Percentiles rank a stretch among this genome's conserved stretches.
These are phyloP conservation scores for Drosophila leonis DNA, from an alignment of 2,888 invertebrate genomes.

Conservation along the genomic window DNA sequence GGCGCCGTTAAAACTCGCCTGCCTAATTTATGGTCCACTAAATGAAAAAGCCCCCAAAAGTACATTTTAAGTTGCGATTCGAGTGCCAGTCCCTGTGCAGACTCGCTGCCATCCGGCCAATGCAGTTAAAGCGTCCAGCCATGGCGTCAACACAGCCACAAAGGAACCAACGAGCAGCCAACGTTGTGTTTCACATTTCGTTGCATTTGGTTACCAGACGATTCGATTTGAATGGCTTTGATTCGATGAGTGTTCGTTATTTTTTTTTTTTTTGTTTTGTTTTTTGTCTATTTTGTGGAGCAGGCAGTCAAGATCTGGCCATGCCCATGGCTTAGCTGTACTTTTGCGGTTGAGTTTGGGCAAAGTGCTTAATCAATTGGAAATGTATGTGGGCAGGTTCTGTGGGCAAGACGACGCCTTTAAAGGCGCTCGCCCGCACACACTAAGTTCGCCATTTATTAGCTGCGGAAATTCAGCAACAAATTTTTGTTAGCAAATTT, in stretches of 20 bases:
- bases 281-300: conserved; percentile 17
- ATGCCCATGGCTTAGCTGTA: conserved; percentile 15
- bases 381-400: conserved; percentile 46
- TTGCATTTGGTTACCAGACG: conserved; percentile 54
- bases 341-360: conserved; percentile 45
- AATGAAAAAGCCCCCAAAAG: conserved; percentile 72
- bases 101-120: conserved; percentile 21
- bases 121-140: conserved; percentile 52
- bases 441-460: conserved; percentile 35
- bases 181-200: conserved; percentile 52
- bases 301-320: conserved; percentile 31
- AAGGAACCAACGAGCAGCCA: conserved; percentile 15
- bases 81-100: conserved; percentile 28
- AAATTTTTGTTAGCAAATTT: conserved; percentile 55
- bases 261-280: conserved; percentile 1
- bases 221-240: conserved; percentile 37
- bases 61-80: conserved; percentile 66
- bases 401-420: conserved; percentile 36
- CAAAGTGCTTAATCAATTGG: conserved; percentile 66
- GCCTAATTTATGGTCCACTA: conserved; percentile 70
- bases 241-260: conserved; percentile 33
- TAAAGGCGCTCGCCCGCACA: conserved; percentile 31
- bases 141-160: conserved; percentile 54
- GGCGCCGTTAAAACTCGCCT: conserved; percentile 48
- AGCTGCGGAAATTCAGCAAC: conserved; percentile 51